Evolutionary conservation across 2,113 vertebrate species (phyloP).

Genomic region (Ptychochromis oligacanthus): DNA sequence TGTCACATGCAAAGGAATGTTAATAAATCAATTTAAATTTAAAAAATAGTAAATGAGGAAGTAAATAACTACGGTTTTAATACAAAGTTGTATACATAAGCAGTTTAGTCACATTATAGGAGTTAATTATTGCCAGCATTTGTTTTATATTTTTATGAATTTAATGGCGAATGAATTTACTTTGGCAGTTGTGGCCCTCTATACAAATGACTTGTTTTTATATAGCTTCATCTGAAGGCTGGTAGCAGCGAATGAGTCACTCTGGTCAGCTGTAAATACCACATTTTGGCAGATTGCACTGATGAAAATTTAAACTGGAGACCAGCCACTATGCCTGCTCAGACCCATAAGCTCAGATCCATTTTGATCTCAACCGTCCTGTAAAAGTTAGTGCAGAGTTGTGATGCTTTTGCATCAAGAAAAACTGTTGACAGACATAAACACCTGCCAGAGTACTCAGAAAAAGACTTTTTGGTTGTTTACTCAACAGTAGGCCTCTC

Average conservation of each 20-base stretch:
- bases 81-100: not conserved
- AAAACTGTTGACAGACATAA: not conserved
- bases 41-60: not conserved
- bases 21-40: not conserved
- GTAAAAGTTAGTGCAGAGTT: no score
- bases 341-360: not conserved
- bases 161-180: not conserved
- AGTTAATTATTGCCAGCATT: not conserved
- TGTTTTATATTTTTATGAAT: not conserved
- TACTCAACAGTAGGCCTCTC: no score
- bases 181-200: not conserved
- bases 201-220: not conserved
- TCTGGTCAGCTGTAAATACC: not conserved
- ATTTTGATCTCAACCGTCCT: not conserved
- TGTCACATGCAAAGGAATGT: not conserved
- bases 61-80: not conserved
- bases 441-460: not conserved
- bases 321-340: not conserved
- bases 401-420: no score
- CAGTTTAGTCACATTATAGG: not conserved
- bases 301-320: not conserved
- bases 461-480: not conserved
- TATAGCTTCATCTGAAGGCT: not conserved
- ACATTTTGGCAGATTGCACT: not conserved
- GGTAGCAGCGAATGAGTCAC: not conserved